Evolutionary conservation across 2,797 vertebrate species (phyloP).

Genomic region (Phaenicophaeus curvirostris): DNA sequence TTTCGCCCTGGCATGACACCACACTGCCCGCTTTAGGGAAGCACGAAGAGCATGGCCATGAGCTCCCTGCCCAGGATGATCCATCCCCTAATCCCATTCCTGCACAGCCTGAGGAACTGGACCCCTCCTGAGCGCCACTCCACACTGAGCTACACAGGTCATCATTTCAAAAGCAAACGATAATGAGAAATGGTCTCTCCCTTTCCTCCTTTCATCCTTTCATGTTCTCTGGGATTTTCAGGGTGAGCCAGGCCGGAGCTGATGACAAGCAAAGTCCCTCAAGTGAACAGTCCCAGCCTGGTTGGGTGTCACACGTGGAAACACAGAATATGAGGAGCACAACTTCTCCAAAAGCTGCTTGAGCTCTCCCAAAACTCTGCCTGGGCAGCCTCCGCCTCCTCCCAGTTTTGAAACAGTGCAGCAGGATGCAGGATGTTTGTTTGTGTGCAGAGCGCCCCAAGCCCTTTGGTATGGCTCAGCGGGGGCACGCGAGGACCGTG

Average conservation of each 20-base stretch:
- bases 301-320: not conserved
- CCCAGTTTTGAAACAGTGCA: accelerated
- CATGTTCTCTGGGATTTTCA: not conserved
- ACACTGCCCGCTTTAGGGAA: not conserved
- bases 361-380: not conserved
- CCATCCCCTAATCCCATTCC: not conserved
- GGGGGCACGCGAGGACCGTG: not conserved
- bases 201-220: not conserved
- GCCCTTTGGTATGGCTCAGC: slow-evolving; percentile 39
- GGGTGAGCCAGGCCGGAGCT: not conserved
- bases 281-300: not conserved
- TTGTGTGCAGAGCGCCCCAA: not conserved
- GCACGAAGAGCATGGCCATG: not conserved
- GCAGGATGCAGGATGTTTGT: not conserved
- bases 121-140: not conserved
- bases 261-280: not conserved
- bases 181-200: not conserved
- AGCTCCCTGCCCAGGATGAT: not conserved
- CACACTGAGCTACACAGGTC: not conserved
- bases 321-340: not conserved
- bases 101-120: not conserved
- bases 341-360: not conserved
- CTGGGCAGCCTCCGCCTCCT: not conserved
- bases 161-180: not conserved
- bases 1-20: not conserved